Evolutionary conservation across 2,888 invertebrate genomes (phyloP).

Genomic region (Hartigia nigra): DNA sequence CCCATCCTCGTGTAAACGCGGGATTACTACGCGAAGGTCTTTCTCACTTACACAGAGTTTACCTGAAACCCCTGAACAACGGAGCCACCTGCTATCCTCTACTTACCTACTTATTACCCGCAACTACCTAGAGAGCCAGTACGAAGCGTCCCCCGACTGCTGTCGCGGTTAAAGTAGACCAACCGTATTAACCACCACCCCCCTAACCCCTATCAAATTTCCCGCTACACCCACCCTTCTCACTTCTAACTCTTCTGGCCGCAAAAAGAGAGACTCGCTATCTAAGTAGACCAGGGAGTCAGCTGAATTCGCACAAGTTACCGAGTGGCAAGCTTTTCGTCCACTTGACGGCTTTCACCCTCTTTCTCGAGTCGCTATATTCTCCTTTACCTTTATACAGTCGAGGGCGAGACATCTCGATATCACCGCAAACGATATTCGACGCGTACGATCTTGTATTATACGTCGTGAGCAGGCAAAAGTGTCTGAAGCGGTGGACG

Average conservation of each 20-base stretch:
- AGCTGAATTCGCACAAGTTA: neutral
- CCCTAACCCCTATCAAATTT: too few relatives aligned
- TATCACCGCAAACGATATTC: neutral
- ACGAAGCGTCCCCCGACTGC: neutral
- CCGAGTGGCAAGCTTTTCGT: neutral
- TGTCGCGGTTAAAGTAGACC: neutral
- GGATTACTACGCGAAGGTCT: constrained; percentile 34
- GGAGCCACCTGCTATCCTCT: constrained; percentile 22
- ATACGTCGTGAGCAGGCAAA: neutral
- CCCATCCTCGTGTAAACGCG: constrained; percentile 36
- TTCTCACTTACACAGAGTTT: constrained; percentile 26
- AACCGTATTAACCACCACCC: neutral
- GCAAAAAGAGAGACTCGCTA: neutral
- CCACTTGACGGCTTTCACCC: neutral
- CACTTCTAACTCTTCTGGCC: neutral
- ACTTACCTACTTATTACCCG: constrained; percentile 21
- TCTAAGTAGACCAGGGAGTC: neutral
- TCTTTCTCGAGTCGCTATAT: neutral
- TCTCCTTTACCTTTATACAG: neutral
- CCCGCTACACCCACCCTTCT: too few relatives aligned
- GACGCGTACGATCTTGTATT: neutral
- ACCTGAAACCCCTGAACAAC: constrained; percentile 15
- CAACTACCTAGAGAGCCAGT: constrained; percentile 7
- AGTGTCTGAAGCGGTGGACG: too few relatives aligned
- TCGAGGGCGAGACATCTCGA: neutral